Percentiles rank a stretch among this genome's conserved stretches.
Conservation (phyloP, 2,797 vertebrate species). For the Macrochelys suwanniensis region DNA sequence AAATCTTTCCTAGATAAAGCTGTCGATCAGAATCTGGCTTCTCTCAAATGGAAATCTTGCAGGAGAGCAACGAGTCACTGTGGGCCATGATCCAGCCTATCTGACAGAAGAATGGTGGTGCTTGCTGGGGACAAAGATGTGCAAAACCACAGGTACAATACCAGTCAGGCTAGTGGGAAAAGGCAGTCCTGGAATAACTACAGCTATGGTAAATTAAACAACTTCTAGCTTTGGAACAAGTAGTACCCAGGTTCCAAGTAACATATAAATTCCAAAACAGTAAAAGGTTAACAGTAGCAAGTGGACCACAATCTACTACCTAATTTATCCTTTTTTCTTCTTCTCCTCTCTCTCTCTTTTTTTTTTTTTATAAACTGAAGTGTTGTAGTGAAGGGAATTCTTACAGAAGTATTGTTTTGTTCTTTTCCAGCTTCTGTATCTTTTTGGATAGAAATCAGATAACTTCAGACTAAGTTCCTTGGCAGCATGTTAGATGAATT, state of each 20-base stretch:
- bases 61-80: not conserved
- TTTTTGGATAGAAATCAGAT: not conserved
- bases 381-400: not conserved
- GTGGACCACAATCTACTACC: not conserved
- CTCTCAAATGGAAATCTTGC: not conserved
- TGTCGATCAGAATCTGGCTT: not conserved
- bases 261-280: not conserved
- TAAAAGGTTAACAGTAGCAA: not conserved
- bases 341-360: not conserved
- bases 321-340: fast-evolving
- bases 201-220: not conserved
- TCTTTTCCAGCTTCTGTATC: not conserved
- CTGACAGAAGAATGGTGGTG: not conserved
- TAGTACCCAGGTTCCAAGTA: not conserved
- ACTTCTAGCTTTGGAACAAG: not conserved
- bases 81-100: fast-evolving
- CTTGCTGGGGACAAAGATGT: not conserved
- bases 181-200: fast-evolving
- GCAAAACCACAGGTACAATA: not conserved
- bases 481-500: not conserved
- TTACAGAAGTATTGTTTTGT: not conserved
- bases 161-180: not conserved
- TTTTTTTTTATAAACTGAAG: not conserved
- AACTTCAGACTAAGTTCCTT: not conserved
- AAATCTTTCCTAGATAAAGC: not conserved